These are phyloP conservation scores for Tigriopus japonicus DNA, from an alignment of 1,140 invertebrate genomes.

Conservation along the genomic window DNA sequence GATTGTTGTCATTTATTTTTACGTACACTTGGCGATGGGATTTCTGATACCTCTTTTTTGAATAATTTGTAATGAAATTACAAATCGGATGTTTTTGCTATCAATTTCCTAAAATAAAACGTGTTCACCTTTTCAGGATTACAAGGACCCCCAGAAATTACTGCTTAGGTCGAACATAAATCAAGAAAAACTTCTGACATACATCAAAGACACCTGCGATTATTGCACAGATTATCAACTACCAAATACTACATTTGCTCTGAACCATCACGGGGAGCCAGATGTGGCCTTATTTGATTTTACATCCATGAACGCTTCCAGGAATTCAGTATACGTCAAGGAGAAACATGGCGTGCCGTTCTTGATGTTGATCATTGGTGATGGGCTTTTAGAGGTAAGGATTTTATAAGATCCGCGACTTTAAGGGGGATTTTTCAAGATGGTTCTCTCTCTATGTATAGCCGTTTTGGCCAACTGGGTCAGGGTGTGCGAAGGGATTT, in stretches of 20 bases:
- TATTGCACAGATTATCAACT: slow-evolving; percentile 85
- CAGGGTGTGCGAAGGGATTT: slow-evolving; percentile 90
- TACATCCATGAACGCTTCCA: slow-evolving; percentile 83
- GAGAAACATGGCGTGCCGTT: slow-evolving; percentile 56
- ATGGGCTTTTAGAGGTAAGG: slow-evolving; percentile 60
- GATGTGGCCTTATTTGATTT: slow-evolving; percentile 99
- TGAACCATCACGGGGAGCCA: slow-evolving; percentile 91
- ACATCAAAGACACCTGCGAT: slow-evolving; percentile 83
- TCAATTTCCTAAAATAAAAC: background rate
- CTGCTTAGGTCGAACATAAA: slow-evolving; percentile 77
- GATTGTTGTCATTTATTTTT: no score
- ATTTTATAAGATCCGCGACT: background rate
- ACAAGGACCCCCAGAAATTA: slow-evolving; percentile 61
- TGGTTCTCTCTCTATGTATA: background rate
- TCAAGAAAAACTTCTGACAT: slow-evolving; percentile 60
- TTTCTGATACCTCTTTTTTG: no score
- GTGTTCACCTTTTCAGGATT: background rate
- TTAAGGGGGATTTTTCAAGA: background rate
- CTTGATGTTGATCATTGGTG: slow-evolving; percentile 75
- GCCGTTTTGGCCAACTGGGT: slow-evolving; percentile 96
- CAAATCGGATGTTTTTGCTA: no score
- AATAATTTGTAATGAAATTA: no score
- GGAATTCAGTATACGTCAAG: slow-evolving; percentile 60
- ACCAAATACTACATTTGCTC: slow-evolving; percentile 70
- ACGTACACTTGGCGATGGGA: no score